These are phyloP conservation scores for Drosophila niveifrons DNA, from an alignment of 2,888 invertebrate genomes.

Conservation along the genomic window DNA sequence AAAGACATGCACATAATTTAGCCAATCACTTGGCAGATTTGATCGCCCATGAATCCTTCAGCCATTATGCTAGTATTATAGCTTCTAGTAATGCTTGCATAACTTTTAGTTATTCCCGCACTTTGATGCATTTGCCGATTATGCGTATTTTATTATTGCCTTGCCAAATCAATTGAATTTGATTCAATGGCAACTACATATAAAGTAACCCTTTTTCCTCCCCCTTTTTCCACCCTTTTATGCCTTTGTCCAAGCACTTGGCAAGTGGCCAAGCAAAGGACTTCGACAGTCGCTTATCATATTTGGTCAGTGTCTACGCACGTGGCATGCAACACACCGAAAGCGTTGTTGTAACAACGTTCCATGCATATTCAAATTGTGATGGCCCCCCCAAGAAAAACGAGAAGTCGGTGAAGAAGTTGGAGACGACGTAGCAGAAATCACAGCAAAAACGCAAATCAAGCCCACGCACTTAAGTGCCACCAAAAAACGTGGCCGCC, in stretches of 20 bases:
- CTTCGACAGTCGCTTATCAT: constrained; percentile 20
- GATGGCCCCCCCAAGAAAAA: constrained; percentile 7
- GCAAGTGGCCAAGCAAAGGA: neutral
- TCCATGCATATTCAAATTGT: constrained; percentile 75
- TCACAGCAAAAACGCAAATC: constrained; percentile 71
- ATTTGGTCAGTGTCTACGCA: constrained; percentile 51
- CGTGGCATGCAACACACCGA: constrained; percentile 61
- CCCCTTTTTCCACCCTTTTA: neutral
- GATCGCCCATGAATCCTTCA: neutral
- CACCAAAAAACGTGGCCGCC: constrained; percentile 29
- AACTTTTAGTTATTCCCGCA: neutral
- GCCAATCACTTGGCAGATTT: neutral
- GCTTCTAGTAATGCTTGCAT: neutral
- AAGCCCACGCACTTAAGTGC: constrained; percentile 72
- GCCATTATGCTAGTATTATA: neutral
- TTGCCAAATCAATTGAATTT: constrained; percentile 9
- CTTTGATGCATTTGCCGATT: neutral
- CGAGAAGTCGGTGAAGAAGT: neutral
- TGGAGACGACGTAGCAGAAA: constrained; percentile 30
- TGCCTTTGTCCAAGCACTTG: neutral
- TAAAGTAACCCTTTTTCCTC: constrained; percentile 9
- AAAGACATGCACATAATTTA: neutral
- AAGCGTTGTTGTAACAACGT: constrained; percentile 32
- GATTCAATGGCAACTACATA: neutral
- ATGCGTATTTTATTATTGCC: neutral